phyloP scores from a whole-genome alignment of 2,888 invertebrate genomes.

The Panorpa germanica region DNA sequence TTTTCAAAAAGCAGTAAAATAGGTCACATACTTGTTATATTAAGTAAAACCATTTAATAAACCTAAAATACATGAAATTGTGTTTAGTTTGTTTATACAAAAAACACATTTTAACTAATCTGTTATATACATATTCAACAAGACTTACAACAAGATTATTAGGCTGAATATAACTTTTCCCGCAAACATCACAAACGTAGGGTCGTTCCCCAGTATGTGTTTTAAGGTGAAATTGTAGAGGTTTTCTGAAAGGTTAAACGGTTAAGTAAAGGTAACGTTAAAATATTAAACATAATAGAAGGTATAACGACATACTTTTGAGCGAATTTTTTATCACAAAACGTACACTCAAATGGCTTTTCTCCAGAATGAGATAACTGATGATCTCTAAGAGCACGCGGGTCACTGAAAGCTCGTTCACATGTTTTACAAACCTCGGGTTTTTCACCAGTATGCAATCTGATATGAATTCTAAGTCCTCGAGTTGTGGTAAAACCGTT shows the following conservation, averaged over 20 bases:
- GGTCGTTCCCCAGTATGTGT: slow-evolving; percentile 12
- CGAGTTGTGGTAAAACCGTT: slow-evolving; percentile 8
- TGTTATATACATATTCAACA: no score
- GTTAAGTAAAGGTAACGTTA: not conserved
- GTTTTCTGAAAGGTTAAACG: slow-evolving; percentile 10
- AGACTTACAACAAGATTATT: slow-evolving; percentile 12
- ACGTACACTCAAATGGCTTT: slow-evolving; percentile 10
- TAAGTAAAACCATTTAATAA: no score
- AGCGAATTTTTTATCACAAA: slow-evolving; percentile 12
- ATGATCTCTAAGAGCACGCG: slow-evolving; percentile 8
- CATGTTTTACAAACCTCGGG: slow-evolving; percentile 6
- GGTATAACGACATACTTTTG: slow-evolving; percentile 10
- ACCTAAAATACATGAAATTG: no score
- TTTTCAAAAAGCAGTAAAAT: no score
- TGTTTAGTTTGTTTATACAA: no score
- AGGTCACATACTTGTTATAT: no score
- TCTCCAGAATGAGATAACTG: slow-evolving; percentile 8
- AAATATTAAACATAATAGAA: slow-evolving; percentile 2
- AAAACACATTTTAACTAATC: no score
- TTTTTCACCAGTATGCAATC: slow-evolving; percentile 1
- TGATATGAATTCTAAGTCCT: slow-evolving; percentile 8
- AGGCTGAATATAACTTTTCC: slow-evolving; percentile 12
- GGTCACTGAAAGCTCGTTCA: slow-evolving; percentile 8
- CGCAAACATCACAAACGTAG: slow-evolving; percentile 12
- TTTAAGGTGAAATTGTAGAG: slow-evolving; percentile 12